Conservation (phyloP, 2,797 vertebrate species). For the Clamator glandarius region DNA sequence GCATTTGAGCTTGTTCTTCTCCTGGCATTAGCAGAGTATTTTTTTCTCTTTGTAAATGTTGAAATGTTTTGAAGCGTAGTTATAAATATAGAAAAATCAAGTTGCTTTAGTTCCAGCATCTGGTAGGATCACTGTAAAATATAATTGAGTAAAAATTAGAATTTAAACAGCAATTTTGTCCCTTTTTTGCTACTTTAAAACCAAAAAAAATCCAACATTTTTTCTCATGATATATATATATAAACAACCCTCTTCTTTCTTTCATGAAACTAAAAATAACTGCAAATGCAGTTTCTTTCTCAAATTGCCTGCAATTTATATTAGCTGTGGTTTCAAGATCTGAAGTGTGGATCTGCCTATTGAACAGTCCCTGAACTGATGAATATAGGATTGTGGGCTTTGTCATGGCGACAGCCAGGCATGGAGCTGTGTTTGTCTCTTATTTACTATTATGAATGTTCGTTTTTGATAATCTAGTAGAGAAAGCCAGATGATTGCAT, state of each 20-base stretch:
- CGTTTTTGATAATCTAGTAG: not conserved
- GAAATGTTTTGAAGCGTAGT: slow-evolving; percentile 45
- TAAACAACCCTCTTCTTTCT: slow-evolving; percentile 52
- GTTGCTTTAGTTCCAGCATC: slow-evolving; percentile 32
- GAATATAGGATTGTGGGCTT: not conserved
- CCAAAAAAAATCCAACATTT: not conserved
- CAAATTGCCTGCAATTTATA: slow-evolving; percentile 29
- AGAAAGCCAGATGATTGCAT: not conserved
- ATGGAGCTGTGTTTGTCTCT: not conserved
- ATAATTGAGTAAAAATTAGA: slow-evolving; percentile 58
- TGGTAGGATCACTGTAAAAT: slow-evolving; percentile 51
- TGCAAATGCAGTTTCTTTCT: not conserved
- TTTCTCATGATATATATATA: slow-evolving; percentile 15
- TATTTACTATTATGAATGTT: not conserved
- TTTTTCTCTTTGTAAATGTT: slow-evolving; percentile 52
- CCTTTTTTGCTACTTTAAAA: slow-evolving; percentile 48
- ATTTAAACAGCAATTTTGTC: slow-evolving; percentile 56
- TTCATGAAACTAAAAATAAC: slow-evolving; percentile 38
- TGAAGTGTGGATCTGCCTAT: not conserved
- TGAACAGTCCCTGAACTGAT: not conserved
- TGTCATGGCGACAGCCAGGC: not conserved
- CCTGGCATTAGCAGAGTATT: slow-evolving; percentile 37
- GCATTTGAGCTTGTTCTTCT: slow-evolving; percentile 60
- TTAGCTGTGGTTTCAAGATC: slow-evolving; percentile 22
- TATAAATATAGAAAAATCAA: slow-evolving; percentile 59